Percentiles rank a stretch among this genome's conserved stretches.
Evolutionary conservation across 2,113 vertebrate genomes (phyloP).

Genomic region (Rallus limicola): DNA sequence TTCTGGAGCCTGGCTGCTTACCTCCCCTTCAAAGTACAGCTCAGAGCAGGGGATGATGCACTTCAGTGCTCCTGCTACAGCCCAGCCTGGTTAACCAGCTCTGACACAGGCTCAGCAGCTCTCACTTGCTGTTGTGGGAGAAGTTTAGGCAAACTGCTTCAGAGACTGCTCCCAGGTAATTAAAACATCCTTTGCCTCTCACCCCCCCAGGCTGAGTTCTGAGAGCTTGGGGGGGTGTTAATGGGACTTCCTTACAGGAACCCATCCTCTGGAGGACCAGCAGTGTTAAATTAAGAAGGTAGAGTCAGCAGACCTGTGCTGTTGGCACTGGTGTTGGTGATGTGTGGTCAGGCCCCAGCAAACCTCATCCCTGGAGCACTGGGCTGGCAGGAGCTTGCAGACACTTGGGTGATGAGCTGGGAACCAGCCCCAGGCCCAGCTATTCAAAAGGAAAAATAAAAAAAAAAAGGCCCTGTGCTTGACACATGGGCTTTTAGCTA

Average conservation of each 20-base stretch:
- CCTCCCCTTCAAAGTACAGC: no score
- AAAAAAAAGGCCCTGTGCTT: neutral
- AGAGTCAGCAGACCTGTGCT: accelerated
- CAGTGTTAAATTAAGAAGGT: neutral
- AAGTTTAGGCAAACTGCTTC: neutral
- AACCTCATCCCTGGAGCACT: neutral
- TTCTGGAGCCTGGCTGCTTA: neutral
- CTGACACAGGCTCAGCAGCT: neutral
- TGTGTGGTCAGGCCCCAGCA: neutral
- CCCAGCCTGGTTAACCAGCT: neutral
- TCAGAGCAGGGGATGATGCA: neutral
- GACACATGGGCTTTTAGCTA: neutral
- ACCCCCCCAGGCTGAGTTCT: neutral
- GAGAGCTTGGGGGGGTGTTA: neutral
- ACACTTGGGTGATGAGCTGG: neutral
- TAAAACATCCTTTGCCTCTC: neutral
- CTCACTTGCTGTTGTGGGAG: neutral
- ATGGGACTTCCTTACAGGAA: neutral
- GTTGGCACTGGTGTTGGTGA: neutral
- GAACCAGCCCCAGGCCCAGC: neutral
- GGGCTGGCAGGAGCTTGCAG: neutral
- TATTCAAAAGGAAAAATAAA: neutral
- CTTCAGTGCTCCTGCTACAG: no score
- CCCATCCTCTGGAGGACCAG: neutral
- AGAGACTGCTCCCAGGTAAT: neutral